Evolutionary conservation across 2,797 vertebrate species (phyloP).

Genomic region (Pseudomugil tenellus): DNA sequence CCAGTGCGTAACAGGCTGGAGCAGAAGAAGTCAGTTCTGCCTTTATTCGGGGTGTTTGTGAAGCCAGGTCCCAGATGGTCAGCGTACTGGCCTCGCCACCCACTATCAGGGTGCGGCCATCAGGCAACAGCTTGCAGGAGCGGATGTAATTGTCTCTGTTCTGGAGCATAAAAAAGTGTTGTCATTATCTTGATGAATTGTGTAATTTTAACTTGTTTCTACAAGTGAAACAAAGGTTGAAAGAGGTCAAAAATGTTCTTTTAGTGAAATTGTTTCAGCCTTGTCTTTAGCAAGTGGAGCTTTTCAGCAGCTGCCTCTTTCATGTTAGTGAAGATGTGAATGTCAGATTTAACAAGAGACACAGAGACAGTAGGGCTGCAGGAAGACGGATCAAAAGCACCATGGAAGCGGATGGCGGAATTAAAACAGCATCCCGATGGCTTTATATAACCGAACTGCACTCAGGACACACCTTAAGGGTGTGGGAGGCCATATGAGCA

Average conservation of each 20-base stretch:
- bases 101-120: conserved; percentile 95
- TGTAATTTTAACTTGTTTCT: neutral
- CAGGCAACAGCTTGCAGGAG: conserved; percentile 96
- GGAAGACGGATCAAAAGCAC: conserved; percentile 72
- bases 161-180: conserved; percentile 61
- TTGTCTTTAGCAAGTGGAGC: conserved; percentile 32
- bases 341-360: conserved; percentile 64
- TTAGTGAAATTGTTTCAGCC: neutral
- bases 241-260: neutral
- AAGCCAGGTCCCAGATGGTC: conserved; percentile 97
- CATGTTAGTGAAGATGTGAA: conserved; percentile 57
- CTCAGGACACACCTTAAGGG: conserved; percentile 65
- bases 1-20: conserved; percentile 94
- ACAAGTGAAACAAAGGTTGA: neutral
- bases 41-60: conserved; percentile 94
- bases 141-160: conserved; percentile 98
- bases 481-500: conserved; percentile 56
- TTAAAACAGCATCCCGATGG: conserved; percentile 79
- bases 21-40: conserved; percentile 95
- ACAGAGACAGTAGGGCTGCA: conserved; percentile 25
- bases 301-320: conserved; percentile 25
- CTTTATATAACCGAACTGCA: conserved; percentile 74
- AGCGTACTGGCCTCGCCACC: conserved; percentile 95
- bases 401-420: conserved; percentile 75
- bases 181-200: neutral